Conservation (phyloP, 1,140 invertebrate species). For the Plectus sambesii region DNA sequence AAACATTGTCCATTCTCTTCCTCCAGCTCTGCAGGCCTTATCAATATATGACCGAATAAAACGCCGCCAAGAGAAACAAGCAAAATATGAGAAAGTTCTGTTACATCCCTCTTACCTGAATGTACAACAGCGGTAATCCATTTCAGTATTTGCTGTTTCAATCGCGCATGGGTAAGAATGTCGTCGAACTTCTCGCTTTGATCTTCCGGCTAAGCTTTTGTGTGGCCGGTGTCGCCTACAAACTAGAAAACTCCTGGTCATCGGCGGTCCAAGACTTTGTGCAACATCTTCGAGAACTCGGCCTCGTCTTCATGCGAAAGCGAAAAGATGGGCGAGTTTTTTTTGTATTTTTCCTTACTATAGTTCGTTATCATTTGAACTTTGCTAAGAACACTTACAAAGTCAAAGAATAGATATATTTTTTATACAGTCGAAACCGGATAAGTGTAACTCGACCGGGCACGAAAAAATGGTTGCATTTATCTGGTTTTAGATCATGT, state of each 20-base stretch:
- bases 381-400: constrained; percentile 16
- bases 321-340: constrained; percentile 62
- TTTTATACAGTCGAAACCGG: no score
- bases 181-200: constrained; percentile 82
- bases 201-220: constrained; percentile 91
- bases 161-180: constrained; percentile 61
- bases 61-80: neutral
- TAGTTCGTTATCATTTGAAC: constrained; percentile 6
- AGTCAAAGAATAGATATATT: constrained; percentile 1
- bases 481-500: no score
- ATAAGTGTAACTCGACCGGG: no score
- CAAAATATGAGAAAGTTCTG: neutral
- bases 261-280: constrained; percentile 55
- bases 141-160: constrained; percentile 34
- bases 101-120: neutral
- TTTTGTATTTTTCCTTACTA: constrained; percentile 6
- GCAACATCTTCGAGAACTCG: constrained; percentile 90
- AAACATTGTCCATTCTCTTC: no score
- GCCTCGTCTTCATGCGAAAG: constrained; percentile 69
- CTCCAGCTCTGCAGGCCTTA: no score
- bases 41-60: neutral
- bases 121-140: constrained; percentile 13
- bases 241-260: constrained; percentile 12
- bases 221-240: constrained; percentile 44
- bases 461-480: no score